Percentiles rank a stretch among this genome's conserved stretches.
These are phyloP conservation scores for Paralvinella palmiformis DNA, from an alignment of 1,140 invertebrate species.

Conservation along the genomic window DNA sequence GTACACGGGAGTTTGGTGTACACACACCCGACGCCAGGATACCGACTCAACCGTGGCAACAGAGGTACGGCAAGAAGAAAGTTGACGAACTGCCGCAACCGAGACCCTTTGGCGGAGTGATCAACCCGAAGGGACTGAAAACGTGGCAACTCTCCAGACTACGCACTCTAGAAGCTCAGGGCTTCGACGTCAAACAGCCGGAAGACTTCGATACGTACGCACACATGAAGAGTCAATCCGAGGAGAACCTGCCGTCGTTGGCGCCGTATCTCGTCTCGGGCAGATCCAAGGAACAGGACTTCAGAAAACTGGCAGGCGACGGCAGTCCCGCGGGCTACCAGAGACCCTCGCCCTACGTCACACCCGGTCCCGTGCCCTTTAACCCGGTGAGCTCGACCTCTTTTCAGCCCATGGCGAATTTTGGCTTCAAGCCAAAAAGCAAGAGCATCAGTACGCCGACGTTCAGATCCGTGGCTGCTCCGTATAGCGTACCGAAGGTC, in stretches of 20 bases:
- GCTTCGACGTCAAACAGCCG: neutral
- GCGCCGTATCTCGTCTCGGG: slow-evolving; percentile 3
- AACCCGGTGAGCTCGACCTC: no score
- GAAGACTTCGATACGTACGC: neutral
- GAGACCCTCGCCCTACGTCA: no score
- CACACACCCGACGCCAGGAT: no score
- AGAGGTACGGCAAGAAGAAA: slow-evolving; percentile 3
- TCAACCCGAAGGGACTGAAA: slow-evolving; percentile 10
- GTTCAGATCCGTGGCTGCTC: no score
- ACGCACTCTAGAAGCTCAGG: slow-evolving; percentile 13
- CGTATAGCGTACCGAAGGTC: no score
- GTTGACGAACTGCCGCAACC: neutral
- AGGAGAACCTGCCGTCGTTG: neutral
- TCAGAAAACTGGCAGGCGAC: no score
- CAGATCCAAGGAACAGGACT: no score
- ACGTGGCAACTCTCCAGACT: slow-evolving; percentile 18
- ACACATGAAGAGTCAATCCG: neutral
- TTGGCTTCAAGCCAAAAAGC: no score
- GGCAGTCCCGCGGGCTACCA: no score
- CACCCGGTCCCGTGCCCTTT: no score
- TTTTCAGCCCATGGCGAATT: no score
- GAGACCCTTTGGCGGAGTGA: slow-evolving; percentile 6
- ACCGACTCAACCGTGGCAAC: neutral
- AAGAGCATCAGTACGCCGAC: no score
- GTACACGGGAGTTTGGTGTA: neutral